Evolutionary conservation across 2,888 invertebrate genomes (phyloP), one percentile per base, ranked within the genome.

Genomic region (Neria commutata): DNA sequence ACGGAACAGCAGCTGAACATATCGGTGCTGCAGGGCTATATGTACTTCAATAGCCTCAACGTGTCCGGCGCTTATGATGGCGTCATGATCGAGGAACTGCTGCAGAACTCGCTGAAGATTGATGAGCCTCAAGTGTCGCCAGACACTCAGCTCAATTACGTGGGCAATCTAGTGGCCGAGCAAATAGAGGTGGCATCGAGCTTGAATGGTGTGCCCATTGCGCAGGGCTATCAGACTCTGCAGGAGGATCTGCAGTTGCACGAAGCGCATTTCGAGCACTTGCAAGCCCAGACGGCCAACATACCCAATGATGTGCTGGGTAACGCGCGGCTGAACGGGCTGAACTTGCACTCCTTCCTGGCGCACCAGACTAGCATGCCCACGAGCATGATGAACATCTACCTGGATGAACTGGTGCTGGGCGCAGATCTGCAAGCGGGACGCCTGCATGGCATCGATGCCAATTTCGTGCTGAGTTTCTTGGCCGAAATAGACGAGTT

Each of bases 1-100:
- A 83, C 83, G 0, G 74, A 81, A 1, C 86, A 87, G 74, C 65
- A 72, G 0, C 68, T 88, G 1, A 68, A 79, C 46, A 56, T 84
- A 0, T 70, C 75, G 6, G 64, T 70, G 8, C 65, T 85, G 1
- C 74, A 80, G 2, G 83, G 83, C 1, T 74, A 81, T 52, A 76
- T 85, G 1, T 74, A 72, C 47, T 83, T 87, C 29, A 78, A 83
- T 42, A 78, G 83, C 58, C 67, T 87, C 2, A 66, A 73, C 14
- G 58, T 85, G 0, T 66, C 64, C 5, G 85, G 83, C 1, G 61
- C 77, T 11, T 83, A 80, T 54, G 83, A 83, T 61, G 80, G 79
- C 0, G 72, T 84, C 0, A 80, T 84, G 58, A 67, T 85, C 10
- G 77, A 76, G 0, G 73, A 84, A 65, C 67, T 86, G 1, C 73